Percentiles rank a stretch among this genome's conserved stretches.
These are phyloP conservation scores for Coilia nasus DNA, from an alignment of 2,797 vertebrate genomes.

Conservation along the genomic window DNA sequence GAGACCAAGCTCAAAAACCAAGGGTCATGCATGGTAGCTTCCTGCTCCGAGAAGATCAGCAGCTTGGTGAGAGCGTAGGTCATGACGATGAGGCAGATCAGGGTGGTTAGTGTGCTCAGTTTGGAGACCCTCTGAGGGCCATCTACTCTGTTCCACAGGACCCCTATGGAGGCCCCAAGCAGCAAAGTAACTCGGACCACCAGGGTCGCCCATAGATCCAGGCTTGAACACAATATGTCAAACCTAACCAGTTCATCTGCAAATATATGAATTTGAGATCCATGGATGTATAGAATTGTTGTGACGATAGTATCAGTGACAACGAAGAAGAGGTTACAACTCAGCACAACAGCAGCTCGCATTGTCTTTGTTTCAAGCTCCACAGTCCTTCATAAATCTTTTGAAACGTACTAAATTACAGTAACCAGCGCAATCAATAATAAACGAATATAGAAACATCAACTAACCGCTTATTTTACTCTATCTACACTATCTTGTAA, in stretches of 20 bases:
- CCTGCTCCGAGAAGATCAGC: slow-evolving; percentile 86
- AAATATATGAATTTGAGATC: slow-evolving; percentile 69
- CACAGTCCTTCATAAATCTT: background rate
- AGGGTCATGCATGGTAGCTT: slow-evolving; percentile 71
- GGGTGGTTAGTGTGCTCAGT: slow-evolving; percentile 66
- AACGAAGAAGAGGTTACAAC: slow-evolving; percentile 71
- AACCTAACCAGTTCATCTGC: slow-evolving; percentile 80
- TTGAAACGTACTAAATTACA: background rate
- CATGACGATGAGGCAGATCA: slow-evolving; percentile 78
- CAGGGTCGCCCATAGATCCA: slow-evolving; percentile 88
- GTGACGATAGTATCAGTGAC: slow-evolving; percentile 78
- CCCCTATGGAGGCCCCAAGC: slow-evolving; percentile 84
- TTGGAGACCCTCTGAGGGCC: slow-evolving; percentile 79
- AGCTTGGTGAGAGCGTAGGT: slow-evolving; percentile 86
- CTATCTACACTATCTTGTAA: background rate
- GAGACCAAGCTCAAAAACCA: slow-evolving; percentile 86
- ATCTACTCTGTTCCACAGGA: slow-evolving; percentile 79
- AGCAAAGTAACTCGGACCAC: slow-evolving; percentile 82
- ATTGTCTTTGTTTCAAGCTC: slow-evolving; percentile 64
- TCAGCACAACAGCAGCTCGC: slow-evolving; percentile 72
- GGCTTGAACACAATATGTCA: slow-evolving; percentile 76
- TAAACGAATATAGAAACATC: background rate
- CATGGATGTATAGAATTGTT: slow-evolving; percentile 82
- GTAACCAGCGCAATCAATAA: background rate
- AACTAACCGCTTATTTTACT: background rate